These are phyloP conservation scores for Ispidina lecontei DNA, from an alignment of 2,797 vertebrate species.

Conservation along the genomic window DNA sequence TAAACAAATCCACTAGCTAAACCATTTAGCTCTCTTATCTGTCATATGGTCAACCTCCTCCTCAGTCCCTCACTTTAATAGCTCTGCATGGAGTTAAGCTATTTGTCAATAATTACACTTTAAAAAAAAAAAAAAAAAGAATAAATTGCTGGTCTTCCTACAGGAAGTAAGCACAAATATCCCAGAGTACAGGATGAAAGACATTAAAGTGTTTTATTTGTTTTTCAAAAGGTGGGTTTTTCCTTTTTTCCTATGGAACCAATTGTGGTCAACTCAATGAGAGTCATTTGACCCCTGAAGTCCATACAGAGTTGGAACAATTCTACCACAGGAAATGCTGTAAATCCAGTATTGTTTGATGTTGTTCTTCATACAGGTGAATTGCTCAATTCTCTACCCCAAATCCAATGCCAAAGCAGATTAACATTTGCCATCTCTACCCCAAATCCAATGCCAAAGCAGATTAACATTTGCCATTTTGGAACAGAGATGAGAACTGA, in stretches of 20 bases:
- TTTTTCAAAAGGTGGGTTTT: not conserved
- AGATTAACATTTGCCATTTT: not conserved
- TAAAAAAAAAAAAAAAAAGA: not conserved
- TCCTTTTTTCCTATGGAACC: not conserved
- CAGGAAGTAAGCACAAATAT: not conserved
- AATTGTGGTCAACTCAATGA: not conserved
- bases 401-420: not conserved
- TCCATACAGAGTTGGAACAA: not conserved
- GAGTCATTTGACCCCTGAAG: not conserved
- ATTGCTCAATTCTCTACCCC: not conserved
- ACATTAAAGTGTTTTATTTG: not conserved
- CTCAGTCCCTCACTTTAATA: not conserved
- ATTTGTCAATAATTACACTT: not conserved
- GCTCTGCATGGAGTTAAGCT: not conserved
- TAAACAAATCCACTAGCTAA: not conserved
- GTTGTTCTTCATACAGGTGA: not conserved
- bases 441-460: not conserved
- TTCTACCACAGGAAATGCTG: not conserved
- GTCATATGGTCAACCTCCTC: not conserved
- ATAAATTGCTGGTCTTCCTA: not conserved
- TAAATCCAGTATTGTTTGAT: fast-evolving
- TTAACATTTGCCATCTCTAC: not conserved
- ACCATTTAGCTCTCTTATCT: not conserved
- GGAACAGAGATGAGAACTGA: not conserved
- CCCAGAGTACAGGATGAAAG: not conserved